Base-by-base conservation (phyloP, 1,140 invertebrate genomes). In the Onthophagus taurus region DNA sequence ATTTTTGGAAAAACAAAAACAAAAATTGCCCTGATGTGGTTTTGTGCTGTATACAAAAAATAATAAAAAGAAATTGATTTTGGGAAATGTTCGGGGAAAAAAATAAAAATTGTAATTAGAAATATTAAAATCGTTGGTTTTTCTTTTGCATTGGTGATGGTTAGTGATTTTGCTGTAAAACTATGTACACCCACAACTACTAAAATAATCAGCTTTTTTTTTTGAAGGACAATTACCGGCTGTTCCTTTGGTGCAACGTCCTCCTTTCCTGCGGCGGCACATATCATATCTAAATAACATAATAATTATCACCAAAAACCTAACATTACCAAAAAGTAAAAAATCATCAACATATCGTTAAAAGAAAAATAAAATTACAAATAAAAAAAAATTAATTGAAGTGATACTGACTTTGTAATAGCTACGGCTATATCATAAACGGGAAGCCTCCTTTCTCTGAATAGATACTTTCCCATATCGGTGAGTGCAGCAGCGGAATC, bases 391-490 rank as follows among this genome's bases (percentile, higher is more conserved):
- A 26, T 26, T 26, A 26, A 41, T 29, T 13, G 23, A 9, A 21
- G 2, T 31, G 31, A 39, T 51, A 58, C 59, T 56, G 56, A 92
- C 87, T 95, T 95, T 57, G 91, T 95, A 49, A 95, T 90, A 31
- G 90, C 90, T 45, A 95, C 89, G 18, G 91, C 91, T 47, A 95
- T 90, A 61, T 95, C 91, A 68, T 94, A 95, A 33, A 93, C 90
- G 37, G 91, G 91, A 60, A 95, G 74, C 62, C 90, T 71, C 61
- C 90, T 75, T 70, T 95, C 90, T 62, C 89, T 79, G 75, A 93
- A 95, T 56, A 95, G 74, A 75, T 95, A 95, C 77, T 94, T 94
- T 61, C 90, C 91, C 88, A 95, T 91, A 68, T 94, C 91, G 37
- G 90, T 94, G 24, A 94, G 72, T 31, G 91, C 90, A 31, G 89